Evolutionary conservation across 2,797 vertebrate genomes (phyloP).

Genomic region (Neosilurus mollespiculum): DNA sequence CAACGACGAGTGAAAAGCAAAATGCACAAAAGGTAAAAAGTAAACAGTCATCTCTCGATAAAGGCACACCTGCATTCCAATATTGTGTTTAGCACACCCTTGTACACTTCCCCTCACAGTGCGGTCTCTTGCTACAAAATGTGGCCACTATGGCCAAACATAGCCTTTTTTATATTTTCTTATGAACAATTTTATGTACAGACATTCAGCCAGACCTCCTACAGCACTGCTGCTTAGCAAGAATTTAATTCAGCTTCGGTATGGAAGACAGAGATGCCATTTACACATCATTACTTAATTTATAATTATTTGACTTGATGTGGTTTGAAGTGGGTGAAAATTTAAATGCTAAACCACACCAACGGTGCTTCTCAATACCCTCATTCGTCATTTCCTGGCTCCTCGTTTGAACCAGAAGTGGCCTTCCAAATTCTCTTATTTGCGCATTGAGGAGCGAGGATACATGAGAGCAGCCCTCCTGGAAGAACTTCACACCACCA

Average conservation of each 20-base stretch:
- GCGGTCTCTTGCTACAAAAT: background rate
- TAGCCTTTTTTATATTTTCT: background rate
- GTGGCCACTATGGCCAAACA: background rate
- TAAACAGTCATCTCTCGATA: background rate
- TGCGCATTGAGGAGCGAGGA: too few relatives aligned
- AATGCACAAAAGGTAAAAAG: background rate
- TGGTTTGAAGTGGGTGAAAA: background rate
- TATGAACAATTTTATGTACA: too few relatives aligned
- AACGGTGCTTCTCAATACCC: too few relatives aligned
- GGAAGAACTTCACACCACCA: too few relatives aligned
- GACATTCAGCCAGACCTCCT: too few relatives aligned
- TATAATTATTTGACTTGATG: background rate
- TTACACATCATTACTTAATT: background rate
- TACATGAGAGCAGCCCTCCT: too few relatives aligned
- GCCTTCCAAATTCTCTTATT: too few relatives aligned
- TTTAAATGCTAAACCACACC: background rate
- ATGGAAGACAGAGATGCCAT: background rate
- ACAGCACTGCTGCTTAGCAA: background rate
- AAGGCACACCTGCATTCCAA: conserved; percentile 17
- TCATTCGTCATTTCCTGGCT: too few relatives aligned
- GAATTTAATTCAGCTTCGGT: background rate
- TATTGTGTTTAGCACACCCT: background rate
- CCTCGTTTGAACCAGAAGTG: too few relatives aligned
- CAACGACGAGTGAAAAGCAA: background rate
- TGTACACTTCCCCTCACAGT: background rate